These are phyloP conservation scores for Ommatoiulus sabulosus DNA, from an alignment of 2,888 invertebrate species.

Conservation along the genomic window DNA sequence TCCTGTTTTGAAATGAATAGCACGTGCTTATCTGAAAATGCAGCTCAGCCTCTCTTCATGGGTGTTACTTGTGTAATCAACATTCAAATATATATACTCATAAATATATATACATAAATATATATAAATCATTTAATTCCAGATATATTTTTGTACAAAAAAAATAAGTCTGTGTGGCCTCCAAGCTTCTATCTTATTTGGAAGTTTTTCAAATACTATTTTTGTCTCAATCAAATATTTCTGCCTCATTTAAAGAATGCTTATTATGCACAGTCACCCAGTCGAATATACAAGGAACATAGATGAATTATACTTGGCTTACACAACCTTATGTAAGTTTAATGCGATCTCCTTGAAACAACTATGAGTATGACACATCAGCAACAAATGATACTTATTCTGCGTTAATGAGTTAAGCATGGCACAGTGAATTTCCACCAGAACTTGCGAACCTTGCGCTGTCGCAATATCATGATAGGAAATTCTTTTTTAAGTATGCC, in stretches of 20 bases:
- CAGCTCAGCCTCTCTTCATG: conserved; percentile 45
- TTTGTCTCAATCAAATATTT: conserved; percentile 48
- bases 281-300: neutral
- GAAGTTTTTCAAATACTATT: conserved; percentile 36
- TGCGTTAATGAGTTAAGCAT: neutral
- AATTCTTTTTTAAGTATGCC: conserved; percentile 47
- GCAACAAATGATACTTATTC: neutral
- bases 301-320: neutral
- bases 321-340: conserved; percentile 16
- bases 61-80: conserved; percentile 48
- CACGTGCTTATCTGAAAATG: neutral
- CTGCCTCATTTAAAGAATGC: conserved; percentile 37
- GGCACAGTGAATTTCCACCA: neutral
- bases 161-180: conserved; percentile 37
- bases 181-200: conserved; percentile 46
- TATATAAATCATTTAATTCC: conserved; percentile 45
- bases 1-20: neutral
- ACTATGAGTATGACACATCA: neutral
- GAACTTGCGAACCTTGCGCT: neutral
- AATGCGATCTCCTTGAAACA: neutral
- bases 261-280: conserved; percentile 47
- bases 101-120: conserved; percentile 4
- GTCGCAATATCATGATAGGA: neutral
- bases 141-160: conserved; percentile 44
- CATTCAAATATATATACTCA: conserved; percentile 42